Evolutionary conservation across 2,888 invertebrate genomes (phyloP), one percentile per base, ranked within the genome.

Genomic region (Drosophila atripex): DNA sequence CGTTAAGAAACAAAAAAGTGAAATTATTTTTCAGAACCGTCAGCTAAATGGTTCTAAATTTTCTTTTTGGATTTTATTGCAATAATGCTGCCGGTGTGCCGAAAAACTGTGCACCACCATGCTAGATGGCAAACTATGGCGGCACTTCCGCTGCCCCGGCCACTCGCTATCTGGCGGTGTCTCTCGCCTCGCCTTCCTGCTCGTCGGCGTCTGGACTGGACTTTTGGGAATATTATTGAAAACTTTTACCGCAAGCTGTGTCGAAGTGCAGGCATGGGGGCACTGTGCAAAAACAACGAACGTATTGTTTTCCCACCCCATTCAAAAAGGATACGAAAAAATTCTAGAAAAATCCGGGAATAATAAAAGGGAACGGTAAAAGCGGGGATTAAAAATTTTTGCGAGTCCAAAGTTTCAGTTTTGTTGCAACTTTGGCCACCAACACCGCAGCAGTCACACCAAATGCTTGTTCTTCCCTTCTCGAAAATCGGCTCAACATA

Each of bases 181-280:
- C 82, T 73, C 58, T 59, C 49, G 58, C 57, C 41, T 56, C 30
- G 55, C 63, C 72, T 56, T 71, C 60, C 60, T 74, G 57, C 61
- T 57, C 56, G 56, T 58, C 51, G 55, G 41, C 50, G 52, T 61
- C 87, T 80, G 84, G 75, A 53, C 87, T 77, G 80, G 85, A 82
- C 82, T 87, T 83, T 83, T 69, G 83, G 88, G 88, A 85, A 83
- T 83, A 83, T 88, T 83, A 83, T 83, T 83, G 83, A 83, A 83
- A 83, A 83, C 66, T 83, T 83, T 86, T 78, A 83, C 83, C 83
- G 72, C 83, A 83, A 86, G 83, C 83, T 83, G 83, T 82, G 86
- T 88, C 61, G 82, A 63, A 51, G 71, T 69, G 58, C 69, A 52
- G 51, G 59, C 65, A 52, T 35, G 30, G 57, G 30, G 28, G 73